phyloP scores from a whole-genome alignment of 2,113 vertebrate species.

The Scomber colias region DNA sequence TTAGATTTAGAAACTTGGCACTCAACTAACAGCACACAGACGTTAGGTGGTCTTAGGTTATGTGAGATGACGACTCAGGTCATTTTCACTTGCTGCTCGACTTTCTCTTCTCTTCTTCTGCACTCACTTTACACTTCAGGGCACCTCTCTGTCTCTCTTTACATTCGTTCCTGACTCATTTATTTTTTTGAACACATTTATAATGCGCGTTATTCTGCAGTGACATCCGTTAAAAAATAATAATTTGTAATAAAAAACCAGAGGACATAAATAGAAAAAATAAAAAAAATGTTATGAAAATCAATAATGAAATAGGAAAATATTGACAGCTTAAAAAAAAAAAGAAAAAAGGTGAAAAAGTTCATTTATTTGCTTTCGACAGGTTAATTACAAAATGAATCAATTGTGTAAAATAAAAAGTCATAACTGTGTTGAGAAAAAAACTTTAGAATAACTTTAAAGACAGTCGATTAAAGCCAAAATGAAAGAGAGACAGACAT shows the following conservation, averaged over 20 bases:
- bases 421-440: conserved; percentile 16
- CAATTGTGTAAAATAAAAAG: conserved; percentile 30
- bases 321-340: not conserved
- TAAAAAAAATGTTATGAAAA: not conserved
- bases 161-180: not conserved
- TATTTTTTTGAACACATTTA: not conserved
- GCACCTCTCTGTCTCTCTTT: conserved; percentile 18
- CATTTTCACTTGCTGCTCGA: conserved; percentile 50
- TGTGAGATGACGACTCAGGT: conserved; percentile 49
- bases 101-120: conserved; percentile 30
- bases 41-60: conserved; percentile 23
- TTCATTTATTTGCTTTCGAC: conserved; percentile 56
- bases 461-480: conserved; percentile 28
- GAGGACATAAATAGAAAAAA: not conserved
- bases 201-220: not conserved
- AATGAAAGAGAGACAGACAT: conserved; percentile 17
- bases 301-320: not conserved
- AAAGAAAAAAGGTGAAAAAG: conserved; percentile 46
- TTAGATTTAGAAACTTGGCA: conserved; percentile 3
- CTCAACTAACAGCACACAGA: not conserved
- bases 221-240: not conserved
- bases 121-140: conserved; percentile 11
- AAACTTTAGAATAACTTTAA: conserved; percentile 20
- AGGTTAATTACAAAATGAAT: conserved; percentile 46
- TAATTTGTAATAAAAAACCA: not conserved